A percentile compares a stretch with the other conserved stretches of the same genome.
Evolutionary conservation across 2,113 vertebrate species (phyloP).

Genomic region (Oceanites oceanicus): DNA sequence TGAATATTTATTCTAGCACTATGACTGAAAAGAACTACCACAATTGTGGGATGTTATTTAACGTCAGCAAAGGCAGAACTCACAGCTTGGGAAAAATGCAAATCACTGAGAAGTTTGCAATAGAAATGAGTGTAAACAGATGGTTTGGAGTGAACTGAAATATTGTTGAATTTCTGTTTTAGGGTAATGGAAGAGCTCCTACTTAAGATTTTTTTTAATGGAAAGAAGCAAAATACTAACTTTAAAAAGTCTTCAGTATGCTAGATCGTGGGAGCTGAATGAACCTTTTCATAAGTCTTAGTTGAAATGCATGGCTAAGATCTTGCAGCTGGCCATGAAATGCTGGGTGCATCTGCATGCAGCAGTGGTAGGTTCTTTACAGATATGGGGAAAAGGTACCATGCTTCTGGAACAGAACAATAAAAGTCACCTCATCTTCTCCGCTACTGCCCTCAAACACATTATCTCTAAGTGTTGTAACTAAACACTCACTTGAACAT

Average conservation of each 20-base stretch:
- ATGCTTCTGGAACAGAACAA: neutral
- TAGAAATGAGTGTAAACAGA: slow-evolving; percentile 68
- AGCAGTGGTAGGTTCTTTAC: neutral
- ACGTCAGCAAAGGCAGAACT: slow-evolving; percentile 47
- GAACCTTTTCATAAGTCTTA: neutral
- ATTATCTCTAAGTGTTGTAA: neutral
- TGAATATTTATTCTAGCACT: slow-evolving; percentile 11
- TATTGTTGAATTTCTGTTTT: slow-evolving; percentile 62
- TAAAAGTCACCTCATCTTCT: neutral
- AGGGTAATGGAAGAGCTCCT: slow-evolving; percentile 13
- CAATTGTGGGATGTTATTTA: slow-evolving; percentile 42
- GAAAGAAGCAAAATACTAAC: slow-evolving; percentile 10
- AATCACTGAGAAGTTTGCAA: slow-evolving; percentile 49
- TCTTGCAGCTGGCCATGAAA: neutral
- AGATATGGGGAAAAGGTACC: neutral
- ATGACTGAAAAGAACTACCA: slow-evolving; percentile 18
- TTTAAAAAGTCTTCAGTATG: neutral
- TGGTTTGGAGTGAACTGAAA: slow-evolving; percentile 59
- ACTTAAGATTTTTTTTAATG: slow-evolving; percentile 4
- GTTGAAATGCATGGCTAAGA: neutral
- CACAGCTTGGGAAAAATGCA: slow-evolving; percentile 66
- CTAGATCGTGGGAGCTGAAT: neutral
- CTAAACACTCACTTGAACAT: neutral
- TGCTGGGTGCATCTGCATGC: neutral
- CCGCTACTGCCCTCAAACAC: neutral